phyloP scores from a whole-genome alignment of 2,113 vertebrate species.

The Solenodon paradoxus region DNA sequence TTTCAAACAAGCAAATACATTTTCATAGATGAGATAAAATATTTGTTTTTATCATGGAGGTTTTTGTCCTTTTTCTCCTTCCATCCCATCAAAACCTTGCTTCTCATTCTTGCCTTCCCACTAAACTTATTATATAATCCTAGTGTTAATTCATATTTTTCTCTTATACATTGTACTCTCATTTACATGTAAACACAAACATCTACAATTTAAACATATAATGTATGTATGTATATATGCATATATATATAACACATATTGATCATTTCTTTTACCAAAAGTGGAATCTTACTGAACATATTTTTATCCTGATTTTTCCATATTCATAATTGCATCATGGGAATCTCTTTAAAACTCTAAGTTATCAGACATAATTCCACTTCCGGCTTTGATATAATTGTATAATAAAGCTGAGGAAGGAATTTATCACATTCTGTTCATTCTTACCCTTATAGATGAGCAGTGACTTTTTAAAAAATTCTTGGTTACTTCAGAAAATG shows the following conservation, averaged over 20 bases:
- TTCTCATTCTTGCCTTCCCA: not conserved
- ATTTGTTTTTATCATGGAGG: not conserved
- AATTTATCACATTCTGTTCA: not conserved
- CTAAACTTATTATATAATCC: not conserved
- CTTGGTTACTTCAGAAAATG: not conserved
- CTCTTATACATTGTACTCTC: no score
- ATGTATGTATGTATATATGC: not conserved
- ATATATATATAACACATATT: not conserved
- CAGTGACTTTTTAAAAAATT: not conserved
- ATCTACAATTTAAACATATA: not conserved
- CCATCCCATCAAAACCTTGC: not conserved
- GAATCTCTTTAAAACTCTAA: not conserved
- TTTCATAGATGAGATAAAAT: not conserved
- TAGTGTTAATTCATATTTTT: not conserved
- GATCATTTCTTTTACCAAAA: not conserved
- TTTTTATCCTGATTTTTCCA: not conserved
- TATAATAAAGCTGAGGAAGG: not conserved
- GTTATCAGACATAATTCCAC: not conserved
- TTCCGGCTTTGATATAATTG: not conserved
- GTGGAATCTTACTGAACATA: not conserved
- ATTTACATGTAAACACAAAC: not conserved
- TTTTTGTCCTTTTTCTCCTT: not conserved
- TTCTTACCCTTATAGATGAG: not conserved
- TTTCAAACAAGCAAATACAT: not conserved
- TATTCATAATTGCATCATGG: not conserved